Conservation (phyloP, 2,888 invertebrate genomes). For the Nephrotoma flavescens region DNA sequence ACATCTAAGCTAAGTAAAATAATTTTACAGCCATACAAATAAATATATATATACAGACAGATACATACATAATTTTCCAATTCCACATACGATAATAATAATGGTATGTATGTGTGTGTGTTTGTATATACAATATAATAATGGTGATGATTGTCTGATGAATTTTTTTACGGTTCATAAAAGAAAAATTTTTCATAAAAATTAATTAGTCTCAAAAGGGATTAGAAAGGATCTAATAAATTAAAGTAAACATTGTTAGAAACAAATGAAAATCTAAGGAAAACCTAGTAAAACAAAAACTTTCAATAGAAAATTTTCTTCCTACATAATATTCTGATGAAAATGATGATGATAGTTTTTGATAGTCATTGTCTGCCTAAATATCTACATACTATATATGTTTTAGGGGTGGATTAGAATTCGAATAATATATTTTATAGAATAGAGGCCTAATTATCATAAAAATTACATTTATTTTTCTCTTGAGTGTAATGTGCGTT, state of each 20-base stretch:
- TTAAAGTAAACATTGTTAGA: neutral
- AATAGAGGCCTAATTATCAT: neutral
- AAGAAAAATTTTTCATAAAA: neutral
- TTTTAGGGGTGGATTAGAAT: neutral
- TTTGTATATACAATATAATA: neutral
- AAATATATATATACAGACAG: neutral
- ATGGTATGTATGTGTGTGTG: neutral
- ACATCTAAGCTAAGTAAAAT: neutral
- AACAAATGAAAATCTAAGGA: neutral
- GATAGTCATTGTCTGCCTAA: neutral
- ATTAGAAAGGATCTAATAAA: neutral
- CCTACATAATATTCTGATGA: neutral
- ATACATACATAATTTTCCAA: neutral
- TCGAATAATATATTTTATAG: neutral
- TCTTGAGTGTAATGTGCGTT: neutral
- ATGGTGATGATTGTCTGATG: neutral
- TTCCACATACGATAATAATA: neutral
- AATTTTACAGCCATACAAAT: neutral
- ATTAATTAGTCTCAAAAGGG: neutral
- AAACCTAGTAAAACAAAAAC: neutral
- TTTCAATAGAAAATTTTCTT: neutral
- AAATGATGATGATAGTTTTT: neutral
- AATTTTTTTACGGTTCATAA: neutral
- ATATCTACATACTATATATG: neutral
- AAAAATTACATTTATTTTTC: neutral